Evolutionary conservation across 2,797 vertebrate genomes (phyloP).

Genomic region (Periparus ater): DNA sequence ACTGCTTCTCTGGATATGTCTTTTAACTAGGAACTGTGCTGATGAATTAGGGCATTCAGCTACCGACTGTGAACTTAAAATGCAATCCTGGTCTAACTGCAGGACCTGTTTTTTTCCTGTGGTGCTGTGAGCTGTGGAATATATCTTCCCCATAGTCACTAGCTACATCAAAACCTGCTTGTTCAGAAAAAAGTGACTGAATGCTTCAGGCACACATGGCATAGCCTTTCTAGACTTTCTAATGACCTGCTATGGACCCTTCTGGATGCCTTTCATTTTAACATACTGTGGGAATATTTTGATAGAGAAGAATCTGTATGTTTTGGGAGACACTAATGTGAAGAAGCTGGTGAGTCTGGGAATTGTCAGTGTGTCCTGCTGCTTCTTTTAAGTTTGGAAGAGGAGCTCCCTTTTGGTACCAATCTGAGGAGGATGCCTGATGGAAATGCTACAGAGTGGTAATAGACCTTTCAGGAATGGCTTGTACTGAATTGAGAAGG

Average conservation of each 20-base stretch:
- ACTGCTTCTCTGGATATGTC: neutral
- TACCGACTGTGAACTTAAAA: neutral
- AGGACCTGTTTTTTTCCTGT: neutral
- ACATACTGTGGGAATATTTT: neutral
- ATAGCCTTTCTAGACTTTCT: neutral
- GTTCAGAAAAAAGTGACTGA: neutral
- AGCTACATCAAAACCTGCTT: neutral
- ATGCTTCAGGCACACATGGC: neutral
- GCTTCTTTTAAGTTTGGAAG: neutral
- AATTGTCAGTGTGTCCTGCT: neutral
- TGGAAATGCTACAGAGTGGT: neutral
- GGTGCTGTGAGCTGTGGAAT: neutral
- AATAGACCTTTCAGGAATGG: neutral
- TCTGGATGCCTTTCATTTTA: neutral
- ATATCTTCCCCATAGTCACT: neutral
- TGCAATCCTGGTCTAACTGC: neutral
- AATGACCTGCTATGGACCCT: neutral
- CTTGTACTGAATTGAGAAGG: neutral
- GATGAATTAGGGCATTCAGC: neutral
- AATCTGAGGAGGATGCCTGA: neutral
- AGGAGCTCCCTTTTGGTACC: neutral
- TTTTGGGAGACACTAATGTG: neutral
- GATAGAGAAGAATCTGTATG: neutral
- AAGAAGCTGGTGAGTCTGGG: neutral
- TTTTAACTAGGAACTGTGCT: neutral